phyloP scores from a whole-genome alignment of 2,888 invertebrate genomes.

The Meghimatium bilineatum region DNA sequence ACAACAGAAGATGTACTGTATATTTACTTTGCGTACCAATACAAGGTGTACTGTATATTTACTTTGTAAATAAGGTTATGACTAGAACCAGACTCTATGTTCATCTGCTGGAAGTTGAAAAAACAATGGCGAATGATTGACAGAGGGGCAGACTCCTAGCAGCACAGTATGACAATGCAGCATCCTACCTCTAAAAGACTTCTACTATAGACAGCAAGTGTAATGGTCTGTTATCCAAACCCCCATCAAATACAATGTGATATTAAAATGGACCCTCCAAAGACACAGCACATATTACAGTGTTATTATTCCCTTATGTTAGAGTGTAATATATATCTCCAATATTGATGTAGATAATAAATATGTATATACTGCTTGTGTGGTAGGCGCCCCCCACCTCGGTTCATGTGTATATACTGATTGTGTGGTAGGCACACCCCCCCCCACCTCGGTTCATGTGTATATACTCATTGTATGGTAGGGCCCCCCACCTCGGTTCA shows the following conservation, averaged over 20 bases:
- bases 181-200: slow-evolving; percentile 28
- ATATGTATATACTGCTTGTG: neutral
- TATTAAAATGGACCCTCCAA: slow-evolving; percentile 39
- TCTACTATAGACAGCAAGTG: neutral
- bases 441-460: neutral
- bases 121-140: neutral
- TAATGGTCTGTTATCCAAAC: slow-evolving; percentile 1
- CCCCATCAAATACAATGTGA: slow-evolving; percentile 41
- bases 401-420: neutral
- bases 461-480: neutral
- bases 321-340: neutral
- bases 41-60: too few species aligned
- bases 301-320: neutral
- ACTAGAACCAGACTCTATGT: too few species aligned
- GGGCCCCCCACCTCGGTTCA: neutral
- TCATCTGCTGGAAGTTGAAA: neutral
- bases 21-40: too few species aligned
- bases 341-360: too few species aligned
- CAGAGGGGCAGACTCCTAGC: neutral
- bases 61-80: too few species aligned
- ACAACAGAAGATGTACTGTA: too few species aligned
- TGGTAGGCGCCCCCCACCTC: neutral
- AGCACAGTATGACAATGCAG: neutral
- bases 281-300: slow-evolving; percentile 19
- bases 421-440: neutral